Evolutionary conservation across 2,113 vertebrate genomes (phyloP), one percentile per base, ranked within the genome.

Genomic region (Urocitellus parryii): DNA sequence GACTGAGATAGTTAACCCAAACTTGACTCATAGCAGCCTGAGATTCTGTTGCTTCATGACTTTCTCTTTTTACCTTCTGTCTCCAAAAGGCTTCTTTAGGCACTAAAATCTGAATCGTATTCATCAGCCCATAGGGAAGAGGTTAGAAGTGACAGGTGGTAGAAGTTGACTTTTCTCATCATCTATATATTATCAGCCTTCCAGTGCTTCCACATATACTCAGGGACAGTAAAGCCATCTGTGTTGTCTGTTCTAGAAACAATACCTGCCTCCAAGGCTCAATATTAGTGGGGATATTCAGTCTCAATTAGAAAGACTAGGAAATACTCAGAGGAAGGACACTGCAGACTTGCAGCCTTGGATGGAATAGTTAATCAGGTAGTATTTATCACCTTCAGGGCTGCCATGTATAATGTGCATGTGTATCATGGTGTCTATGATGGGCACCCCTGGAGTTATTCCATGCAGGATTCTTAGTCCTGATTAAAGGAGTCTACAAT

Each of bases 111-210:
- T 91, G 39, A 94, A 74, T 84, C 18, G 27, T 24, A 93, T 25
- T 37, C n/a, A 67, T 77, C 63, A 91, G 22, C 12, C 39, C 76
- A 90, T 72, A 5, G 37, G 29, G 2, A 12, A 56, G 80, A 48
- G 16, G 90, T 48, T 70, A 80, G 18, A 84, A 37, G 77, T 56
- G 80, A 67, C 65, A 93, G 53, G 37, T 72, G 42, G 58, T 68
- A 93, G 39, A 83, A 92, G 42, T n/a, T 51, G 80, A 84, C 73
- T 96, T 88, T 96, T 87, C 82, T 94, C 48, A 73, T 83, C 83
- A 83, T 91, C 61, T 89, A 20, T 86, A 51, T n/a, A 63, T 91
- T 84, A 93, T 90, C 72, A 67, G n/a, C 61, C 24, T 97, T 91
- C 61, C 39, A 53, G 37, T 39, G 48, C 45, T 24, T 51, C 61